Evolutionary conservation across 1,140 invertebrate genomes (phyloP).

Genomic region (Nymphalis io): DNA sequence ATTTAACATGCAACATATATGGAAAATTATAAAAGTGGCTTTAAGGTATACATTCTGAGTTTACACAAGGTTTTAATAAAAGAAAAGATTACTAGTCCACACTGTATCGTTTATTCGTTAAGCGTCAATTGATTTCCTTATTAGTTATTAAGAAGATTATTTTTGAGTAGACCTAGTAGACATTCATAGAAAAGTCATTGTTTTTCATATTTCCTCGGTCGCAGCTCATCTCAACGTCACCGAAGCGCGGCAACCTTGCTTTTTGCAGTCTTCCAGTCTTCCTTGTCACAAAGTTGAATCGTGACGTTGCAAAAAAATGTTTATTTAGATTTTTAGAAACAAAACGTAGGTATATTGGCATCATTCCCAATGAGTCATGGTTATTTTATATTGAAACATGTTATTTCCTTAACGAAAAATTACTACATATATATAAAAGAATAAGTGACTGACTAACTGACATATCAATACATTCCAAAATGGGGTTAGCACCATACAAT

Average conservation of each 20-base stretch:
- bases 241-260: constrained; percentile 36
- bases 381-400: neutral
- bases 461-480: no score
- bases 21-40: no score
- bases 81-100: no score
- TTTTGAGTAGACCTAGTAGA: neutral
- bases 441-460: no score
- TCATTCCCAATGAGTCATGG: neutral
- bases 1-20: no score
- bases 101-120: no score
- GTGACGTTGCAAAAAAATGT: constrained; percentile 31
- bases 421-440: no score
- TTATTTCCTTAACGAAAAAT: neutral
- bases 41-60: no score
- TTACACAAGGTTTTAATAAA: no score
- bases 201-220: constrained; percentile 31
- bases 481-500: no score
- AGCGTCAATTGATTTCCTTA: constrained; percentile 23
- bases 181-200: constrained; percentile 10
- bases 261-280: constrained; percentile 21
- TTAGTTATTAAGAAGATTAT: constrained; percentile 21
- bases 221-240: constrained; percentile 25
- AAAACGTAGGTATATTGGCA: neutral
- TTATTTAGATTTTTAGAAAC: constrained; percentile 14
- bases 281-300: constrained; percentile 22